Evolutionary conservation across 2,797 vertebrate species (phyloP).

Genomic region (Enteromius paludinosus): DNA sequence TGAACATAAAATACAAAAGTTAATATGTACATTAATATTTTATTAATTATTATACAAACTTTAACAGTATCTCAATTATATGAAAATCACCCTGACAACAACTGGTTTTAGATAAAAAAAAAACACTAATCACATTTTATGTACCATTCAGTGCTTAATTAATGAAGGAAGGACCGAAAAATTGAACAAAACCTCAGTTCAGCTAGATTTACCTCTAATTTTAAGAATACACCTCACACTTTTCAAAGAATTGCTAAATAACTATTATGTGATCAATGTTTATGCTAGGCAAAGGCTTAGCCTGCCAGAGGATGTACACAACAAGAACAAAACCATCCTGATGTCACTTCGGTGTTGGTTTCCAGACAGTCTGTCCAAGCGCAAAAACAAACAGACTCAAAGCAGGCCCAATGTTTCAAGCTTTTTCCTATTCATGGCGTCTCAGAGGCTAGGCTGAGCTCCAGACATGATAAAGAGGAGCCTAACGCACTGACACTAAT

Average conservation of each 20-base stretch:
- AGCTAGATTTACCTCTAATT: neutral
- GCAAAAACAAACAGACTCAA: conserved; percentile 16
- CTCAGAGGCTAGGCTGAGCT: conserved; percentile 30
- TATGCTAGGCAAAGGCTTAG: too few species aligned
- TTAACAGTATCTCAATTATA: neutral
- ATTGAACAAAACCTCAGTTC: neutral
- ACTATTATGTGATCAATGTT: neutral
- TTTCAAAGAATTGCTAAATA: neutral
- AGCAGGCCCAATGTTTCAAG: neutral
- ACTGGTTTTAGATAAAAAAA: neutral
- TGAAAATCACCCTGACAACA: neutral
- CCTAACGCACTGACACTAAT: conserved; percentile 52
- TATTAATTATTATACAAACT: neutral
- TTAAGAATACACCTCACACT: neutral
- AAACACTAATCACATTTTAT: neutral
- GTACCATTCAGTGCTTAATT: too few species aligned
- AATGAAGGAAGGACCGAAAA: neutral
- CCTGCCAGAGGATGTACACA: neutral
- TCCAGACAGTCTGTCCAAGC: neutral
- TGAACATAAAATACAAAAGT: too few species aligned
- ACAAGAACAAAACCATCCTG: conserved; percentile 1
- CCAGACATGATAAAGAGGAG: conserved; percentile 35
- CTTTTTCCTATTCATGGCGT: conserved; percentile 30
- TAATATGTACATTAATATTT: neutral
- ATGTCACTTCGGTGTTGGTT: neutral